phyloP scores from a whole-genome alignment of 2,797 vertebrate genomes.

The Muscicapa comitata region DNA sequence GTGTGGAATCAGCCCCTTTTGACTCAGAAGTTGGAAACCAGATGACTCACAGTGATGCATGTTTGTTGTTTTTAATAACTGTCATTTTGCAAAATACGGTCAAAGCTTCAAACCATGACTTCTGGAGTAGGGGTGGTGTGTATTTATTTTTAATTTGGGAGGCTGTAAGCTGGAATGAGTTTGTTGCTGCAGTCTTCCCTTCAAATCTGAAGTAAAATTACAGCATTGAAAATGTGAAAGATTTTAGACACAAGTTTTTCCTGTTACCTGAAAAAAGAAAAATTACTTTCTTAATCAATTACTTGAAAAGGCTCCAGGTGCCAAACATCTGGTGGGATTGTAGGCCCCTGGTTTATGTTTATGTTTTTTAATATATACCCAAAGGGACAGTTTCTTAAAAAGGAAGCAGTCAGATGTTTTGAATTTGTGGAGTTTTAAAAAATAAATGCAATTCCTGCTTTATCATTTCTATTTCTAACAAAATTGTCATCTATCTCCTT shows the following conservation, averaged over 20 bases:
- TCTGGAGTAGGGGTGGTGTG: constrained; percentile 28
- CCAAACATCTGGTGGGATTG: constrained; percentile 31
- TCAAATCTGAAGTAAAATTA: neutral
- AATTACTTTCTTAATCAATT: neutral
- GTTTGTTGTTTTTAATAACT: constrained; percentile 72
- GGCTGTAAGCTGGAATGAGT: constrained; percentile 17
- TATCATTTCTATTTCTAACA: neutral
- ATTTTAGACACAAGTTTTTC: neutral
- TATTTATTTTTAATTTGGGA: constrained; percentile 53
- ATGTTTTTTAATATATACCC: constrained; percentile 36
- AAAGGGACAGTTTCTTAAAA: constrained; percentile 50
- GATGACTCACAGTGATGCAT: constrained; percentile 67
- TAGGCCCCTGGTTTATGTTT: constrained; percentile 25
- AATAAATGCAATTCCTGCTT: constrained; percentile 29
- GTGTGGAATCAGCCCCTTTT: constrained; percentile 68
- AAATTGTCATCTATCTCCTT: neutral
- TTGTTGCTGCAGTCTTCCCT: neutral
- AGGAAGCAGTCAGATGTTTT: constrained; percentile 65
- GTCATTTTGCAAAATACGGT: constrained; percentile 65
- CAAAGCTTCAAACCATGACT: constrained; percentile 47
- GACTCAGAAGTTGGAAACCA: constrained; percentile 71
- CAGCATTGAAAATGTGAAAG: neutral
- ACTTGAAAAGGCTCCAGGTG: constrained; percentile 21
- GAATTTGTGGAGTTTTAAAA: constrained; percentile 56
- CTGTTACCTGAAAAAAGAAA: constrained; percentile 24